These are phyloP conservation scores for Atta cephalotes DNA, from an alignment of 1,140 invertebrate species.

Conservation along the genomic window DNA sequence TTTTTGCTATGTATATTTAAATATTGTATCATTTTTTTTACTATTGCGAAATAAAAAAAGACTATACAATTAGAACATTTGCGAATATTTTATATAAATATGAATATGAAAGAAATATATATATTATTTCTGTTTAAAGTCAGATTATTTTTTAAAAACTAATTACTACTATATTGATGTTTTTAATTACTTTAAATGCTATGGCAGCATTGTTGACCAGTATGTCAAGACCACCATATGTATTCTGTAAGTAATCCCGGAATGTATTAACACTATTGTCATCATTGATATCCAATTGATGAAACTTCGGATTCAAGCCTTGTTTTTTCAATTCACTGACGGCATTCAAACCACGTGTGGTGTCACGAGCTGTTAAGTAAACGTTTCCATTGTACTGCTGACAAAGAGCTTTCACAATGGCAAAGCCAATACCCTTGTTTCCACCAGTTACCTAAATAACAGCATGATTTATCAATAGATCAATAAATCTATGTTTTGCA, in stretches of 20 bases:
- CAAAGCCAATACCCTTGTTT: constrained; percentile 89
- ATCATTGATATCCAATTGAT: constrained; percentile 67
- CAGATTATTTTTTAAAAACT: constrained; percentile 8
- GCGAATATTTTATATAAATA: too few relatives aligned
- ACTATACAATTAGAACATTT: too few relatives aligned
- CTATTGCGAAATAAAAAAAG: too few relatives aligned
- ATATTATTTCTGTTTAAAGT: neutral
- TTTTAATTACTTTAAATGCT: constrained; percentile 88
- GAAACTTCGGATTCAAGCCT: constrained; percentile 61
- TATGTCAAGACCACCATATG: constrained; percentile 92
- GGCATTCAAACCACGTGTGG: constrained; percentile 87
- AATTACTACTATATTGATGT: neutral
- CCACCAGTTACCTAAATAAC: constrained; percentile 87
- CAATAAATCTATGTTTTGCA: neutral
- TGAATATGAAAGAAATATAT: neutral
- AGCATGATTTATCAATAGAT: neutral
- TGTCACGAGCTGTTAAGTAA: constrained; percentile 89
- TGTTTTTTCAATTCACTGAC: constrained; percentile 79
- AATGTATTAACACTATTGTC: constrained; percentile 61
- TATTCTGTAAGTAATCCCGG: constrained; percentile 87
- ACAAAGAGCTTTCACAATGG: constrained; percentile 88
- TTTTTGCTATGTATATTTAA: too few relatives aligned
- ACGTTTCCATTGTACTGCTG: constrained; percentile 89
- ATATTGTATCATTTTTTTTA: too few relatives aligned
- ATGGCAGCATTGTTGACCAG: constrained; percentile 95